These are phyloP conservation scores for Dolichomitus sp. DNA, from an alignment of 2,888 invertebrate genomes.

Conservation along the genomic window DNA sequence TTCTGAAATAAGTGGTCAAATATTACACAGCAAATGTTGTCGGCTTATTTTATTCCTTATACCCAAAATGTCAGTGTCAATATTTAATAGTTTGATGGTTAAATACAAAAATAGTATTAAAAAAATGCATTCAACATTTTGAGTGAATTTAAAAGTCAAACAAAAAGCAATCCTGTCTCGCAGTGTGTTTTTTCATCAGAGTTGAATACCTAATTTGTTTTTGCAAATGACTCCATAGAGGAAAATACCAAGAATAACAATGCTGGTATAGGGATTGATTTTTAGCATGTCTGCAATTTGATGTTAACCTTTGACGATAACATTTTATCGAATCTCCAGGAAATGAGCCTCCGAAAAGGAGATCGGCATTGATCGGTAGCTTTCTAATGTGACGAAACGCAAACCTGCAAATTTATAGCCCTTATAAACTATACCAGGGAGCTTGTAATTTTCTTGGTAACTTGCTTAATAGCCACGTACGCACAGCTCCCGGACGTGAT, in stretches of 20 bases:
- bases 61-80: too few relatives aligned
- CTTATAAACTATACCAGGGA: conserved; percentile 44
- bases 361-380: conserved; percentile 16
- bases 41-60: too few relatives aligned
- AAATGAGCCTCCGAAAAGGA: neutral
- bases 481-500: conserved; percentile 64
- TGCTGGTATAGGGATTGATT: too few relatives aligned
- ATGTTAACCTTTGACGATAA: neutral
- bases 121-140: too few relatives aligned
- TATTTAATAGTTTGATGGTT: too few relatives aligned
- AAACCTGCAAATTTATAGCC: conserved; percentile 57
- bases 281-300: neutral
- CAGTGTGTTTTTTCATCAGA: too few relatives aligned
- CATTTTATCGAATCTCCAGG: neutral
- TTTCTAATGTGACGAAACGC: conserved; percentile 44
- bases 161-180: too few relatives aligned
- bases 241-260: too few relatives aligned
- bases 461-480: conserved; percentile 66
- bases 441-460: conserved; percentile 60
- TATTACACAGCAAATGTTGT: too few relatives aligned
- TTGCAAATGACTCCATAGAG: too few relatives aligned
- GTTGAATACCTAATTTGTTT: neutral
- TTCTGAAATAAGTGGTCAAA: too few relatives aligned
- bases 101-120: too few relatives aligned
- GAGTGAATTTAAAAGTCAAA: neutral